phyloP scores from a whole-genome alignment of 2,888 invertebrate species.

The Plebejus anna region DNA sequence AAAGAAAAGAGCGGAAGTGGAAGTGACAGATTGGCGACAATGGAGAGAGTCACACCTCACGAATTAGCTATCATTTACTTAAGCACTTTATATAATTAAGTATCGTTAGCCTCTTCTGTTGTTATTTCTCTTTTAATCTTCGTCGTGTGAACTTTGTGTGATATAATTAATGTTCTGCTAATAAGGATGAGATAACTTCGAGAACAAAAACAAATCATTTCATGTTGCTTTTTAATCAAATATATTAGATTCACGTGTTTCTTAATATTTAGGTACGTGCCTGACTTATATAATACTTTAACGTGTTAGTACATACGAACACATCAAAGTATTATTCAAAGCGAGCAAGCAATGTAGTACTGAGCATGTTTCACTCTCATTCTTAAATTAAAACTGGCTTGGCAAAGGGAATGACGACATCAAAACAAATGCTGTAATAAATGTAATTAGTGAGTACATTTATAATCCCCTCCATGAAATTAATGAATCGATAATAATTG shows the following conservation, averaged over 20 bases:
- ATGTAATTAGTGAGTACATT: conserved; percentile 15
- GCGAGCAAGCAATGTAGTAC: too few relatives aligned
- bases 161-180: not conserved
- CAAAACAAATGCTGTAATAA: conserved; percentile 16
- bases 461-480: conserved; percentile 64
- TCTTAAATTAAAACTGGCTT: not conserved
- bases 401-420: not conserved
- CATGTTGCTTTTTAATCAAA: not conserved
- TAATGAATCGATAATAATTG: conserved; percentile 78
- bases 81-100: conserved; percentile 79
- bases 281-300: too few relatives aligned
- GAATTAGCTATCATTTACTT: conserved; percentile 79
- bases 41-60: conserved; percentile 77
- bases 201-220: not conserved
- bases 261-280: too few relatives aligned
- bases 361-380: not conserved
- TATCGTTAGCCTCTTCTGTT: conserved; percentile 43
- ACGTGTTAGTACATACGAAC: not conserved
- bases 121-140: conserved; percentile 3
- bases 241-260: too few relatives aligned
- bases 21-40: conserved; percentile 77
- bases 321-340: not conserved
- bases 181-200: not conserved
- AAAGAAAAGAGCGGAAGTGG: conserved; percentile 71
- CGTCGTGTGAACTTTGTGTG: not conserved